Conservation (phyloP, 2,113 vertebrate genomes). For the Cyanoliseus patagonus region DNA sequence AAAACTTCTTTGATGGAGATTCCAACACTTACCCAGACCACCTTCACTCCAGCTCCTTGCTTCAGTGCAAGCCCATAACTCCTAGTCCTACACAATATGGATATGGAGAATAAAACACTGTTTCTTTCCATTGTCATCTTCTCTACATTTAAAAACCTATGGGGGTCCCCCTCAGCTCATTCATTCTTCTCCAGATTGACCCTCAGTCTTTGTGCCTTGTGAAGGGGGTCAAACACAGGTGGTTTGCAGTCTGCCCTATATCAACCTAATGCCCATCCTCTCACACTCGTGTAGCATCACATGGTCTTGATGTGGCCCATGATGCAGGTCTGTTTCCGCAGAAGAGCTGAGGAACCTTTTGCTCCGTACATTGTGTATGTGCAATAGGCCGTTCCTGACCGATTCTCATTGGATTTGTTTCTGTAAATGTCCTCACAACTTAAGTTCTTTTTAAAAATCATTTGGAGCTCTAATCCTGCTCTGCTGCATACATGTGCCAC, state of each 20-base stretch:
- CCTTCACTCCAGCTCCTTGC: not conserved
- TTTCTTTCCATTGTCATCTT: not conserved
- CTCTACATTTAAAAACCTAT: not conserved
- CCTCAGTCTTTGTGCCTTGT: not conserved
- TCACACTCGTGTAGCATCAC: fast-evolving
- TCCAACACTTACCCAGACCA: not conserved
- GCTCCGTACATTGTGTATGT: not conserved
- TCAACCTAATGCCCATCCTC: not conserved
- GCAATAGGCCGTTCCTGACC: not conserved
- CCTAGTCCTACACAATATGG: not conserved
- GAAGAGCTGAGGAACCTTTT: not conserved
- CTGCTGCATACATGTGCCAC: not conserved
- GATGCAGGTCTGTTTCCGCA: not conserved
- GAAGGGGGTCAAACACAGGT: not conserved
- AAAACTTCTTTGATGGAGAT: not conserved
- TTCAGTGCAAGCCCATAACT: not conserved
- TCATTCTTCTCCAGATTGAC: not conserved
- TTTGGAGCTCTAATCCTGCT: not conserved
- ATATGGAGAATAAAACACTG: not conserved
- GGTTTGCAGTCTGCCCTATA: not conserved
- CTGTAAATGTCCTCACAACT: not conserved
- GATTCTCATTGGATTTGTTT: not conserved
- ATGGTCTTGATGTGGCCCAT: not conserved
- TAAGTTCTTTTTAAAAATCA: not conserved
- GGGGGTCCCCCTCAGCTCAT: not conserved